Percentiles rank a stretch among this genome's conserved stretches.
Conservation (phyloP, 1,140 invertebrate genomes). For the Heliconius hermathena region DNA sequence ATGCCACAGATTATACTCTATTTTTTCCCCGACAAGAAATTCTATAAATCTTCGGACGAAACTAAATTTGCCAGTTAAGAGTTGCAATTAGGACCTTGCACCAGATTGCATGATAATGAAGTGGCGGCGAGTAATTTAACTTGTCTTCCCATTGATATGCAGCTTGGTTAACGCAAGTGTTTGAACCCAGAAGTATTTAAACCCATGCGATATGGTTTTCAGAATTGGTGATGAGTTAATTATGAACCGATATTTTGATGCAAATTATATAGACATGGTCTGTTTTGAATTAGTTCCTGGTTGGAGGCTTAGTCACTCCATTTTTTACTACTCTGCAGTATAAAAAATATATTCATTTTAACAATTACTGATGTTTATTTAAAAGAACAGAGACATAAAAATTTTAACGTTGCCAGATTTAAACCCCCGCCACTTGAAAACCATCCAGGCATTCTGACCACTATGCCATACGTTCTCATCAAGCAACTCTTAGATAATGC, state of each 20-base stretch:
- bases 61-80: neutral
- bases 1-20: neutral
- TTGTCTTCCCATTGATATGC: slow-evolving; percentile 8
- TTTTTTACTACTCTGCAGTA: no score
- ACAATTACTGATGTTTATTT: no score
- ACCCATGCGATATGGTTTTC: neutral
- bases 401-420: no score
- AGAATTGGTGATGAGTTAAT: neutral
- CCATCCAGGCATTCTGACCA: no score
- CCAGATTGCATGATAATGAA: slow-evolving; percentile 12
- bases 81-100: neutral
- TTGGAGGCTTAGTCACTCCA: no score
- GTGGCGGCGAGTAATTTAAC: slow-evolving; percentile 7
- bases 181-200: neutral
- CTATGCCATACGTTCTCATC: no score
- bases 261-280: neutral
- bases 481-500: no score
- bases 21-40: neutral
- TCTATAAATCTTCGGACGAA: neutral
- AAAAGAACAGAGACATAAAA: no score
- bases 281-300: neutral
- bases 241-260: neutral
- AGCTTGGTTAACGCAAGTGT: slow-evolving; percentile 1
- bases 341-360: no score
- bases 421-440: no score